Base-by-base conservation (phyloP, 1,140 invertebrate species). In the Nymphalis io region DNA sequence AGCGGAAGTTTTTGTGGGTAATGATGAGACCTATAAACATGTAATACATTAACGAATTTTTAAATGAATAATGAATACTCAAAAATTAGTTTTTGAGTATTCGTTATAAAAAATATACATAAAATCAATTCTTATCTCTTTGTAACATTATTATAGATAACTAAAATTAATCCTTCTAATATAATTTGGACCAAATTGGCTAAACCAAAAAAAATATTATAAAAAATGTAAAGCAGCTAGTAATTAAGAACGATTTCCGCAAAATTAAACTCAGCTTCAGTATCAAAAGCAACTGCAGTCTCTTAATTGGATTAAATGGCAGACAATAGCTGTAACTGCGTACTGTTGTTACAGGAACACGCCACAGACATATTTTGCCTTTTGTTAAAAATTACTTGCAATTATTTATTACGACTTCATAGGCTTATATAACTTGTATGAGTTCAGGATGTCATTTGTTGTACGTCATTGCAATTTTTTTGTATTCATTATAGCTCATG, bases 281-380 rank as follows among this genome's bases (percentile, higher is more conserved):
- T 2, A 3, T 53, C 18, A 51, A 59, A 42, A 42, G 48, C 51
- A 33, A 57, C 42, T 67, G 57, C 4, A 38, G 58, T 18, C 23
- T 51, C 78, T 79, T 83, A 84, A 87, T 80, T 85, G 80, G 77
- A 84, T 85, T 85, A 87, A 84, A 85, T 60, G 82, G 75, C 74
- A 75, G 66, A 87, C 82, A 85, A 87, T 80, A 76, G 74, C 61
- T 55, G 71, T 83, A 84, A 83, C 79, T 83, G 78, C 73, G 73
- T 58, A 73, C 67, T 74, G 69, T 79, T 70, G 71, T 71, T 76
- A 60, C 72, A 21, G 55, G 66, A 63, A 61, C 64, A 71, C 69
- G 73, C 69, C 74, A 77, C 68, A 59, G 72, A 73, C 72, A 79
- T 57, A 80, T 58, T 69, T 48, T 44, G 72, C 73, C 44, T 46